phyloP scores from a whole-genome alignment of 2,113 vertebrate species.

The Agelaius tricolor region DNA sequence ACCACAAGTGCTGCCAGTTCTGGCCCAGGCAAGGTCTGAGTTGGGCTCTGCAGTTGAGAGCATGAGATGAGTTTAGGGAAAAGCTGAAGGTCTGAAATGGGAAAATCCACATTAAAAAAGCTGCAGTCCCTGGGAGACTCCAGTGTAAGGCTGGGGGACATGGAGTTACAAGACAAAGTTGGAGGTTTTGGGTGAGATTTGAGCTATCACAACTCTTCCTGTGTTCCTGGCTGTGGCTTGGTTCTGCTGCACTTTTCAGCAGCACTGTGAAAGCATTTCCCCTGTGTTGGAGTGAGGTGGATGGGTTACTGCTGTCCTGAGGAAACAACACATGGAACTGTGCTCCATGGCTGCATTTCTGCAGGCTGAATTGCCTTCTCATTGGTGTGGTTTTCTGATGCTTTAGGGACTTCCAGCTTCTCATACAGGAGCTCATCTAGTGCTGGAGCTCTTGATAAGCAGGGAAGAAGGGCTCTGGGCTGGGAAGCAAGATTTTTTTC shows the following conservation, averaged over 20 bases:
- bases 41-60: not conserved
- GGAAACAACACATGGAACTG: not conserved
- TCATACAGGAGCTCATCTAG: not conserved
- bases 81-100: not conserved
- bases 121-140: not conserved
- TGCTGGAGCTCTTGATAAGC: not conserved
- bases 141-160: not conserved
- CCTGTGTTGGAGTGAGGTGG: not conserved
- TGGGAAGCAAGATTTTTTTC: not conserved
- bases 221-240: not conserved
- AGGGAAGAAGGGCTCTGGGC: not conserved
- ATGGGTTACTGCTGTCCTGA: not conserved
- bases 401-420: not conserved
- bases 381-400: not conserved
- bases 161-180: not conserved
- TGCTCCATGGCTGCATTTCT: not conserved
- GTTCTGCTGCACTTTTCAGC: not conserved
- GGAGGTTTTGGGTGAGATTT: not conserved
- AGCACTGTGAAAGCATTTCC: not conserved
- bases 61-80: not conserved
- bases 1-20: not conserved
- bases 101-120: not conserved
- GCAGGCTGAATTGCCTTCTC: not conserved
- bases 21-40: not conserved
- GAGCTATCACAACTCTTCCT: not conserved